Base-by-base conservation (phyloP, 2,888 invertebrate species). In the Marronus borbonicus region DNA sequence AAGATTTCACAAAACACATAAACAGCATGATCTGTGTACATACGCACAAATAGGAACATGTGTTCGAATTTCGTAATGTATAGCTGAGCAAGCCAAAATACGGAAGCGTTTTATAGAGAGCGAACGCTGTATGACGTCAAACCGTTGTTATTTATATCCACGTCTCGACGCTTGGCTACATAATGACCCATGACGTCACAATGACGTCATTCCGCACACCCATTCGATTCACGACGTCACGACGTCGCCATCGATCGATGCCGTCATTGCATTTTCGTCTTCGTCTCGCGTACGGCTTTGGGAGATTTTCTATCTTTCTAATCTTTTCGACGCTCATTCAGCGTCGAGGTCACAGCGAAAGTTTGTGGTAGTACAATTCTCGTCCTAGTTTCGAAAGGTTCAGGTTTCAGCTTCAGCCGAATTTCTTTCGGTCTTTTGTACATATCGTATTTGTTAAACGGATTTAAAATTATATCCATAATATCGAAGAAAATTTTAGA, bases 331-430 rank as follows among this genome's bases (percentile, higher is more conserved):
- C 81, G 81, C 80, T 81, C 81, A 82, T 83, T 81, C 76, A 81
- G 82, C 84, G 85, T 81, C 84, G 84, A 84, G 85, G 85, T 85
- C 84, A 84, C 80, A 82, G 83, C 81, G 84, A 85, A 86, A 86
- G 84, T 84, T 84, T 83, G 84, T 81, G 84, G 84, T 84, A 84
- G 84, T 84, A 81, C 78, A 70, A 74, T 65, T 55, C 74, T 75
- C 78, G 81, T 50, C 76, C 80, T 64, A 83, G 76, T 79, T 80
- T 79, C 79, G 76, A 70, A 60, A 80, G 78, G 83, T 72, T 66
- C 76, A 55, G 79, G 24, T 80, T 76, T 72, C 65, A 55, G 66
- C 50, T 58, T 20, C 76, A 79, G 79, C 70, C 66, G 79, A 60
- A 72, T 58, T 72, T 31, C 60, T 39, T 55, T 50, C 20, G 12